Percentiles rank a stretch among this genome's conserved stretches.
phyloP scores from a whole-genome alignment of 2,888 invertebrate species.

The Auanema freiburgensis region DNA sequence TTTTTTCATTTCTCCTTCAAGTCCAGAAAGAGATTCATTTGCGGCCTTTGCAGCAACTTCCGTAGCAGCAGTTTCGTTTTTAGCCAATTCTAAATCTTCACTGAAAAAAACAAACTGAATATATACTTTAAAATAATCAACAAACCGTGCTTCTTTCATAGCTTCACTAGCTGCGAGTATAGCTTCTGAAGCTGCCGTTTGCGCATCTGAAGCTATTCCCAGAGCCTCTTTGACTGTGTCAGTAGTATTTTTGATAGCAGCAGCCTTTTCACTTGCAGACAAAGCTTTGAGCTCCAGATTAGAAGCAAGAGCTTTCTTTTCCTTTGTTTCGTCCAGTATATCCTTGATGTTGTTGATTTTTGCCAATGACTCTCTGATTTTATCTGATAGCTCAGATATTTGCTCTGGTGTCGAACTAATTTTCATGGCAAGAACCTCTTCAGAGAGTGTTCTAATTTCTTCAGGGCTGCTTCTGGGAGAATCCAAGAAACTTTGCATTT shows the following conservation, averaged over 20 bases:
- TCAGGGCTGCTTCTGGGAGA: slow-evolving; percentile 67
- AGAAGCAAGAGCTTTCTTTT: slow-evolving; percentile 79
- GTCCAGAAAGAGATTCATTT: slow-evolving; percentile 77
- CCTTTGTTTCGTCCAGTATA: slow-evolving; percentile 85
- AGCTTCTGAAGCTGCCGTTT: slow-evolving; percentile 76
- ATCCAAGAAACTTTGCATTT: slow-evolving; percentile 75
- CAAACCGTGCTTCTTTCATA: slow-evolving; percentile 26
- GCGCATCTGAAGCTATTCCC: slow-evolving; percentile 70
- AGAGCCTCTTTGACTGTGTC: slow-evolving; percentile 79
- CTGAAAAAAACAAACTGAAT: slow-evolving; percentile 16
- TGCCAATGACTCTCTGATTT: slow-evolving; percentile 78
- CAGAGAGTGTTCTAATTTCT: slow-evolving; percentile 73
- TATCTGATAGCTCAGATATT: slow-evolving; percentile 77
- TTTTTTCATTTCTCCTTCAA: slow-evolving; percentile 74
- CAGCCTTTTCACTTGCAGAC: slow-evolving; percentile 70
- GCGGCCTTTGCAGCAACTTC: slow-evolving; percentile 67
- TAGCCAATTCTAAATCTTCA: slow-evolving; percentile 36
- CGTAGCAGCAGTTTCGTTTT: slow-evolving; percentile 27
- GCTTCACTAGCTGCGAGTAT: slow-evolving; percentile 75
- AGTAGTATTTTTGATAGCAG: slow-evolving; percentile 75
- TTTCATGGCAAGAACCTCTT: slow-evolving; percentile 74
- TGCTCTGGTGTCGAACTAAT: slow-evolving; percentile 85
- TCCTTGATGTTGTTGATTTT: slow-evolving; percentile 87
- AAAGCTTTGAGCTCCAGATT: slow-evolving; percentile 70
- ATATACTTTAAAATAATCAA: slow-evolving; percentile 7